Evolutionary conservation across 2,888 invertebrate genomes (phyloP).

Genomic region (Rutpela maculata): DNA sequence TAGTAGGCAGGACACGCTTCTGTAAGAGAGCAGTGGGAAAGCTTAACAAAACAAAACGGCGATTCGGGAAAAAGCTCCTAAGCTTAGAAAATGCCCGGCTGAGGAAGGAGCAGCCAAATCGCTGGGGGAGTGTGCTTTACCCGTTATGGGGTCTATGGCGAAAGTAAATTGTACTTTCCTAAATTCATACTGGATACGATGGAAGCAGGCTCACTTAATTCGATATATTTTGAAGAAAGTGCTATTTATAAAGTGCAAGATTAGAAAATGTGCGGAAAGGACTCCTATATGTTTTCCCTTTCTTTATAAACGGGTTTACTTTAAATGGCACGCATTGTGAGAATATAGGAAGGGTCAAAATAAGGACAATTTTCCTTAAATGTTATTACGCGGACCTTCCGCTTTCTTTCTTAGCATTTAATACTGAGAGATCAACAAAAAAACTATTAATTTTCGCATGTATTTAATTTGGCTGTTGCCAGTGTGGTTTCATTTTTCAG

Average conservation of each 20-base stretch:
- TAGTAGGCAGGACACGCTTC: conserved; percentile 58
- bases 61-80: conserved; percentile 51
- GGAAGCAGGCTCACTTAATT: conserved; percentile 3
- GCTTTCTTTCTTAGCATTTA: no score
- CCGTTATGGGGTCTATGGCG: conserved; percentile 13
- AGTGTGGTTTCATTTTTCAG: no score
- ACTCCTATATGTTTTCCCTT: conserved; percentile 1
- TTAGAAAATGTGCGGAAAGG: conserved; percentile 21
- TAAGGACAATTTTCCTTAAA: not conserved
- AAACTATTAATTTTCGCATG: no score
- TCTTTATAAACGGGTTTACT: conserved; percentile 12
- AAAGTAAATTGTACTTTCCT: conserved; percentile 9
- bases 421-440: no score
- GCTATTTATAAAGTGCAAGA: conserved; percentile 20
- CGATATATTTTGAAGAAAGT: conserved; percentile 9
- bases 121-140: not conserved
- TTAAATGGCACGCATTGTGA: not conserved
- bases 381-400: not conserved
- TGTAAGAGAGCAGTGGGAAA: conserved; percentile 52
- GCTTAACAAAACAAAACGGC: conserved; percentile 64
- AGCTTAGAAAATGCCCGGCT: conserved; percentile 27
- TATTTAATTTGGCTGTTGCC: no score
- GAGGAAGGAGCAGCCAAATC: conserved; percentile 11
- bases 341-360: not conserved
- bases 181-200: conserved; percentile 7